phyloP scores from a whole-genome alignment of 1,140 invertebrate genomes.

The Tetramorium alpestre region DNA sequence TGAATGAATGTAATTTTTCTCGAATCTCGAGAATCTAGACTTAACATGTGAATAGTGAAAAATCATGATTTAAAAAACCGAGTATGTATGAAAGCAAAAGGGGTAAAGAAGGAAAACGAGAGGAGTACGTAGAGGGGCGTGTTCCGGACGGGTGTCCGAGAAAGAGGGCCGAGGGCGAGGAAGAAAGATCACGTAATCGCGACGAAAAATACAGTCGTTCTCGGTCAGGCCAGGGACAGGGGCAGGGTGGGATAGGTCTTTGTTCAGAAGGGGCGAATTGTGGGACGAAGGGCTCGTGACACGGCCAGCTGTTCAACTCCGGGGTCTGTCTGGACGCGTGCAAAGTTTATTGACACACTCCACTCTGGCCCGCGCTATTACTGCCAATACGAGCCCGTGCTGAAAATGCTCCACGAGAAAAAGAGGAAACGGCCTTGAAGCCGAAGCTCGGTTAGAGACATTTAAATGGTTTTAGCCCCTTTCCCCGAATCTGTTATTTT shows the following conservation, averaged over 20 bases:
- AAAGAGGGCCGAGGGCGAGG: neutral
- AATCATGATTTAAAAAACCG: neutral
- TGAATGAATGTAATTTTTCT: neutral
- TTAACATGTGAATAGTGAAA: neutral
- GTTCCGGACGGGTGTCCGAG: neutral
- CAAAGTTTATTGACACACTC: constrained; percentile 72
- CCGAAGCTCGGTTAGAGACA: neutral
- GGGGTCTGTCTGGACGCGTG: constrained; percentile 56
- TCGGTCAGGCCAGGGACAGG: constrained; percentile 8
- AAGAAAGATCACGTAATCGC: neutral
- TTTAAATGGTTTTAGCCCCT: neutral
- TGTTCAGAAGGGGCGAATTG: constrained; percentile 68
- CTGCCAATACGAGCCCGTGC: constrained; percentile 2
- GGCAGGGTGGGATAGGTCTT: constrained; percentile 66
- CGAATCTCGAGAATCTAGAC: neutral
- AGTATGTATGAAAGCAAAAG: neutral
- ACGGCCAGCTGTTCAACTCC: constrained; percentile 76
- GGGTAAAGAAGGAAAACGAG: neutral
- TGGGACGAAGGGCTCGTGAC: constrained; percentile 71
- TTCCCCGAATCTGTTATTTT: no score
- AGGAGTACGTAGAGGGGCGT: neutral
- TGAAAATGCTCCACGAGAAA: constrained; percentile 13
- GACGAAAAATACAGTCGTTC: constrained; percentile 50
- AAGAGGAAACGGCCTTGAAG: neutral
- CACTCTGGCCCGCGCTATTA: constrained; percentile 56